Base-by-base conservation (phyloP, 2,888 invertebrate species). In the Xestobium rufovillosum region DNA sequence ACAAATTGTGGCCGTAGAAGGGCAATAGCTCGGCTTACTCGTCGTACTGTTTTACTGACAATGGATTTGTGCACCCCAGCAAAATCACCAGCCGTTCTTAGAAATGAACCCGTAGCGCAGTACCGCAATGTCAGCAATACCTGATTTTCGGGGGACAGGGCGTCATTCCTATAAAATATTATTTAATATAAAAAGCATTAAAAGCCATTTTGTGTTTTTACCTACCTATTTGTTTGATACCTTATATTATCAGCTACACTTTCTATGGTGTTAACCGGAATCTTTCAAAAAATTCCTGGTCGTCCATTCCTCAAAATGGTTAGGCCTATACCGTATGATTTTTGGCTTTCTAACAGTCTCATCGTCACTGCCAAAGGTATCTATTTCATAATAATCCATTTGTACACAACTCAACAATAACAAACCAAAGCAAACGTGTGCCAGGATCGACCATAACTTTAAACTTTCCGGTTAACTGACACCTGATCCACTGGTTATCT, bases 101-200 rank as follows among this genome's bases (percentile, higher is more conserved):
- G 29, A 34, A 43, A 40, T 2, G 36, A 40, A 11, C 40, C 42
- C 3, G 27, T 40, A 2, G 38, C 40, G 25, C 26, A 42, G 38
- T 38, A 45, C 6, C 33, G 17, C 19, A 45, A 27, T 8, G 40
- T 28, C 12, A 38, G 14, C 3, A 45, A 19, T 15, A 45, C 4
- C 17, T 35, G 37, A 16, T 42, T 33, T 11, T 16, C 14, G 2
- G 44, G 31, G 12, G 36, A 30, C 14, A 42, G n/a, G 23, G 26
- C 26, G 27, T 43, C 27, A 38, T 42, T 42, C 26, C 38, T 41
- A 14, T 8, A 16, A 31, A 9, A 26, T 29, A 11, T n/a, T n/a
- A 16, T 13, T 14, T 14, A 27, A 25, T 25, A 10, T 10, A 25
- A 25, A 25, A 25, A 11, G 25, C 11, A n/a, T n/a, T n/a, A n/a